Base-by-base conservation (phyloP, 1,140 invertebrate genomes). In the Drosophila hydei region DNA sequence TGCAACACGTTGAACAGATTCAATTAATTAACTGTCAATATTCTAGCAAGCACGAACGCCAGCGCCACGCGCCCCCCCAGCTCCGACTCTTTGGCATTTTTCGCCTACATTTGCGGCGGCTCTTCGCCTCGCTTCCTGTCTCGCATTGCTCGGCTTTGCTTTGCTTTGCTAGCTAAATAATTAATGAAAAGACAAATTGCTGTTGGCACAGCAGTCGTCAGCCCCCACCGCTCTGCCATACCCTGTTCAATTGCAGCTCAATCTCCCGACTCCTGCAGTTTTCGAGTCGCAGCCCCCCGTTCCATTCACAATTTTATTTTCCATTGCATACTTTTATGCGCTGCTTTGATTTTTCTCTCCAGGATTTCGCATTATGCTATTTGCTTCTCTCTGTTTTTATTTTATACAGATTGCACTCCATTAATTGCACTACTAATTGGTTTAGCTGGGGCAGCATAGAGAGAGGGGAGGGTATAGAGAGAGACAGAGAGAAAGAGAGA, bases 141-240 rank as follows among this genome's bases (percentile, higher is more conserved):
- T 33, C 30, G 30, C 30, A 33, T 40, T 40, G 38, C n/a, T n/a
- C n/a, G n/a, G n/a, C n/a, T 48, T 27, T 33, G 54, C 36, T 30
- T 45, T 23, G 40, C 33, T 59, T 55, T 72, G 62, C 69, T 67
- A 38, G 62, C 62, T 72, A 65, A 64, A 65, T 85, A 85, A 87
- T 80, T 87, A 80, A 85, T 85, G 81, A 77, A 81, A 77, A 87
- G 77, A 77, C 80, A 87, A 80, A 80, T 80, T 80, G 81, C 70
- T 59, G 54, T 58, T 75, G 75, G 58, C 59, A 65, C 36, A 51
- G 54, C 47, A 62, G 7, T 36, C 38, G 19, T 25, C 18, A 30
- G n/a, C n/a, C 51, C 52, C 6, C 36, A 16, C 0, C 52, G n/a
- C 12, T 11, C 16, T 33, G 23, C 23, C 51, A 14, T 11, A 56